Evolutionary conservation across 1,140 invertebrate genomes (phyloP).

Genomic region (Drosophila sturtevanti): DNA sequence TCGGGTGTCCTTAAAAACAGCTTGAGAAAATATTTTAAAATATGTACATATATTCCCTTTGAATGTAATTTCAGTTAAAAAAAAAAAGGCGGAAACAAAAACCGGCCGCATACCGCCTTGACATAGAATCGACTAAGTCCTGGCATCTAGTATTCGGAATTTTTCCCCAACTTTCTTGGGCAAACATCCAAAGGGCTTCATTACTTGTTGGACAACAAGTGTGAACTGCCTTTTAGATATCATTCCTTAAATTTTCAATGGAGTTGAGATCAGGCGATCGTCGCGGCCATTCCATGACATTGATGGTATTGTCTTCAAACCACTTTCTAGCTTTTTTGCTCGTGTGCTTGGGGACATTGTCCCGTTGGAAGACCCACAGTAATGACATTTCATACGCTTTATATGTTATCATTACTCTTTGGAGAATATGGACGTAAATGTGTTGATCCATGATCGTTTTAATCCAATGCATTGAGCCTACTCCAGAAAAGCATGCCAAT

Average conservation of each 20-base stretch:
- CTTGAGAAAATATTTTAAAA: too few relatives aligned
- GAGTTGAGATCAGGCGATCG: too few relatives aligned
- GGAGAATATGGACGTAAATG: background rate
- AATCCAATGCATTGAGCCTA: background rate
- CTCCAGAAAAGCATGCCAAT: background rate
- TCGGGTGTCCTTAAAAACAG: too few relatives aligned
- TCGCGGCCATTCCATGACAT: too few relatives aligned
- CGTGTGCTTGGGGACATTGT: background rate
- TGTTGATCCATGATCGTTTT: background rate
- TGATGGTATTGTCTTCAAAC: background rate
- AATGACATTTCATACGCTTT: background rate
- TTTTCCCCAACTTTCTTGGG: background rate
- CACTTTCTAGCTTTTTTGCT: background rate
- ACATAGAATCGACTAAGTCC: background rate
- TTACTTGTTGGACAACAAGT: background rate
- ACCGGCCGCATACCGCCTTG: too few relatives aligned
- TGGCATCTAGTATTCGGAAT: background rate
- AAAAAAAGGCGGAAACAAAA: too few relatives aligned
- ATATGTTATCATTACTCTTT: background rate
- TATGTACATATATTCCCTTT: too few relatives aligned
- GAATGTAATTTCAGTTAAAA: too few relatives aligned
- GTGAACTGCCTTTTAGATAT: too few relatives aligned
- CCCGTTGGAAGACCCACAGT: background rate
- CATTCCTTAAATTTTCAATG: too few relatives aligned
- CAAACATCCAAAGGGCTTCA: background rate